Conservation (phyloP, 2,797 vertebrate species). For the Cirrhinus molitorella region DNA sequence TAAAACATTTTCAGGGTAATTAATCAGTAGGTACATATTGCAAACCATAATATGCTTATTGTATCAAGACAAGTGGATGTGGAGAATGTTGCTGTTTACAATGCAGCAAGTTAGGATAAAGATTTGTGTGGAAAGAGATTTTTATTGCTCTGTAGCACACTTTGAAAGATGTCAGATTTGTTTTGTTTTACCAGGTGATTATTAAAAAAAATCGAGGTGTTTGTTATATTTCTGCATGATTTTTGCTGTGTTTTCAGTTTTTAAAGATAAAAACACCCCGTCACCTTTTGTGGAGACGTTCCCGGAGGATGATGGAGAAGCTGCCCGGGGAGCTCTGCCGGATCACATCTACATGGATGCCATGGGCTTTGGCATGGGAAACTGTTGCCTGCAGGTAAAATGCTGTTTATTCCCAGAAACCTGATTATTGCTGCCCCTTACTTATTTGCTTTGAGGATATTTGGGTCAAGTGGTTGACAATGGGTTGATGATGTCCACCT, state of each 20-base stretch:
- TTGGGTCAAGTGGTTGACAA: background rate
- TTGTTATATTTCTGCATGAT: background rate
- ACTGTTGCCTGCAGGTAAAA: slow-evolving; percentile 96
- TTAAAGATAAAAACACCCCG: slow-evolving; percentile 90
- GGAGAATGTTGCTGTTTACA: no score
- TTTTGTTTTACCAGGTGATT: background rate
- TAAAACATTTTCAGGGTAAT: background rate
- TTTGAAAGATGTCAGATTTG: background rate
- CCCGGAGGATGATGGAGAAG: slow-evolving; percentile 89
- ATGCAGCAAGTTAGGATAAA: no score
- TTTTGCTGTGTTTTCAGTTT: slow-evolving; percentile 79
- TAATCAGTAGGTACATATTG: background rate
- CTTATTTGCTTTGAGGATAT: background rate
- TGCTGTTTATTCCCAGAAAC: background rate
- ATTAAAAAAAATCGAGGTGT: background rate
- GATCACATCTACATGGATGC: slow-evolving; percentile 98
- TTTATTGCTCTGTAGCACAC: background rate
- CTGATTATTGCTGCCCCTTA: background rate
- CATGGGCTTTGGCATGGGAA: slow-evolving; percentile 99
- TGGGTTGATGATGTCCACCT: slow-evolving; percentile 10
- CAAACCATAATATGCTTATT: background rate
- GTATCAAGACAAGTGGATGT: background rate
- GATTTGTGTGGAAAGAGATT: background rate
- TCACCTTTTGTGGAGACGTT: slow-evolving; percentile 92
- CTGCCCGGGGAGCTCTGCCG: slow-evolving; percentile 83